phyloP scores from a whole-genome alignment of 2,797 vertebrate species.

The Alfaro cultratus region DNA sequence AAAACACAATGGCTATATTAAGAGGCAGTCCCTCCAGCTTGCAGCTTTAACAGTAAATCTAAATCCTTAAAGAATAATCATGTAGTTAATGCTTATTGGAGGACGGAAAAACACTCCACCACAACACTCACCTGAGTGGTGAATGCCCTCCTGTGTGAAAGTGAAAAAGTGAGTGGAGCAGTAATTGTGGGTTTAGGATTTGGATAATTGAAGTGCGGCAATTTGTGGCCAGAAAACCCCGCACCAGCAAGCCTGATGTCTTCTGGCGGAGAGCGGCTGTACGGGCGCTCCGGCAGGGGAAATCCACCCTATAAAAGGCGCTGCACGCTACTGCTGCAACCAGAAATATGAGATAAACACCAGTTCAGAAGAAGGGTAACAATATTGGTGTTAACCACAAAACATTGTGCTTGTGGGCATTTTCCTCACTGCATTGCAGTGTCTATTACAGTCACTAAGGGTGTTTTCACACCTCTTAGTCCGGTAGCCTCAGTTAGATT shows the following conservation, averaged over 20 bases:
- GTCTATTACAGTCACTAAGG: no score
- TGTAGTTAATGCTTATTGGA: not conserved
- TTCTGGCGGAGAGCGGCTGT: constrained; percentile 7
- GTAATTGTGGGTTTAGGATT: constrained; percentile 54
- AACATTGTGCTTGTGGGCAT: not conserved
- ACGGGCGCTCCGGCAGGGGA: constrained; percentile 39
- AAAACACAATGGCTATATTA: not conserved
- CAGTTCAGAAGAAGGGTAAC: constrained; percentile 24
- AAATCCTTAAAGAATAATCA: not conserved
- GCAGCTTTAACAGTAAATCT: not conserved
- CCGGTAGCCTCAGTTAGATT: no score
- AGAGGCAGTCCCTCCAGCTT: not conserved
- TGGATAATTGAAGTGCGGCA: constrained; percentile 42
- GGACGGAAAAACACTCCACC: not conserved
- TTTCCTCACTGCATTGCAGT: constrained; percentile 8
- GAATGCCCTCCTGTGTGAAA: constrained; percentile 22
- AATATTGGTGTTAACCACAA: constrained; percentile 12
- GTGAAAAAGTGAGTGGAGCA: constrained; percentile 25
- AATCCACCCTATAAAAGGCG: constrained; percentile 56
- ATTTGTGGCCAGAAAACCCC: constrained; percentile 51
- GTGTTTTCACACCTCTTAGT: no score
- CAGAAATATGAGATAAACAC: constrained; percentile 44
- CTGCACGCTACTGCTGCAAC: constrained; percentile 24
- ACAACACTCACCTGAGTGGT: constrained; percentile 40
- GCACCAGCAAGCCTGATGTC: constrained; percentile 38